These are phyloP conservation scores for Brachypalpus laphriformis DNA, from an alignment of 2,888 invertebrate genomes.

Conservation along the genomic window DNA sequence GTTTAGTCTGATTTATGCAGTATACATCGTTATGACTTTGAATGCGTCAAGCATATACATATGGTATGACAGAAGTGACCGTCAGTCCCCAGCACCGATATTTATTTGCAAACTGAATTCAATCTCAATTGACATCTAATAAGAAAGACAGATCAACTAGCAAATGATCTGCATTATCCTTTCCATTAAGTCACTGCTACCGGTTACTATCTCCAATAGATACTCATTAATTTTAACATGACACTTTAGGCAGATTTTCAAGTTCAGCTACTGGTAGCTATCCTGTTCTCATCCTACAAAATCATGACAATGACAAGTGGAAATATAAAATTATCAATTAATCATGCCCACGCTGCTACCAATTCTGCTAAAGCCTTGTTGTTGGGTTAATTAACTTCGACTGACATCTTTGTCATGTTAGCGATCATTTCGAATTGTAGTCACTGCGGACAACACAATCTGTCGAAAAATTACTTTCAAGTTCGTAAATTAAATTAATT, in stretches of 20 bases:
- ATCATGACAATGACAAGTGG: slow-evolving; percentile 29
- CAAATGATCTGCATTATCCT: no score
- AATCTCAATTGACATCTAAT: no score
- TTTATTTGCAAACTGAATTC: no score
- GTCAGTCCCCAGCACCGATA: no score
- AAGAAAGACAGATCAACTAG: no score
- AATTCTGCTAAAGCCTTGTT: no score
- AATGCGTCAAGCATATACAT: no score
- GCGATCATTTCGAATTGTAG: slow-evolving; percentile 65
- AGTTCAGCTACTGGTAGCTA: background rate
- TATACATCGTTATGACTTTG: no score
- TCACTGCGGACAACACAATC: slow-evolving; percentile 64
- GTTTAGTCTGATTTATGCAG: no score
- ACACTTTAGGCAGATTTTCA: background rate
- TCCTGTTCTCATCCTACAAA: slow-evolving; percentile 38
- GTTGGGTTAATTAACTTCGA: slow-evolving; percentile 53
- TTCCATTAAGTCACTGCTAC: background rate
- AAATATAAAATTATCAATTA: slow-evolving; percentile 56
- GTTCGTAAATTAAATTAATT: slow-evolving; percentile 63
- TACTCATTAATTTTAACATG: slow-evolving; percentile 15
- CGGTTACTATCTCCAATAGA: background rate
- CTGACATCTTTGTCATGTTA: slow-evolving; percentile 66
- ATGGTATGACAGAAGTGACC: no score
- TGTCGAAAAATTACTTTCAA: slow-evolving; percentile 70
- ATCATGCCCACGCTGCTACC: slow-evolving; percentile 58